Base-by-base conservation (phyloP, 2,113 vertebrate species). In the Varanus salvator region DNA sequence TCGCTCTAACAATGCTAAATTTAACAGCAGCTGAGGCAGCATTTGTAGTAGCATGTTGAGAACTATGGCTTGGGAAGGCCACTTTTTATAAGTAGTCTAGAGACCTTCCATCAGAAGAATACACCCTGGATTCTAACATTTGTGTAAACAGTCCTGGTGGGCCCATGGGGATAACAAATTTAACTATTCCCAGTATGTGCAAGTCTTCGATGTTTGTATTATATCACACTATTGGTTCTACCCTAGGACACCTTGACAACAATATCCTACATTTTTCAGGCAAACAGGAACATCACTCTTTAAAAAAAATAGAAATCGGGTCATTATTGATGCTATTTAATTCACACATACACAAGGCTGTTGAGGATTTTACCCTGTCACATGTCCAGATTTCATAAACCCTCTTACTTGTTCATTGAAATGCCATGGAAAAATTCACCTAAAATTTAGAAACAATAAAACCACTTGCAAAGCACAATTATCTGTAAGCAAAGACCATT, bases 401-500 rank as follows among this genome's bases (percentile, higher is more conserved):
- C 78, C 80, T 78, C 3, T 80, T 1, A 52, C 38, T 91, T 86
- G 90, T 90, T 66, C 88, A 64, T 91, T 77, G 93, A 91, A 95
- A 93, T 86, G 88, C 69, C 89, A 92, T 87, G 91, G 48, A 91
- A 82, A 77, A 90, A 90, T 50, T 96, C 87, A 87, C 85, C 25
- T 27, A 75, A 91, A 90, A 76, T 83, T 77, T 85, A 80, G 91
- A 95, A 75, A 5, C 78, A 54, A 81, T 48, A 54, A 77, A 38
- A 60, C 76, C 4, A 64, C 68, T 91, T 82, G 85, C 72, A 69
- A 85, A 86, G 90, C 78, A 90, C 75, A 80, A 4, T 80, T 86
- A 91, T 76, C 88, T 75, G 75, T 17, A 25, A 64, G 85, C 90
- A 89, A 86, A 17, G 78, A 71, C 34, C 34, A 50, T 86, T 80